These are phyloP conservation scores for Macheiramphus alcinus DNA, from an alignment of 2,113 vertebrate species.

Conservation along the genomic window DNA sequence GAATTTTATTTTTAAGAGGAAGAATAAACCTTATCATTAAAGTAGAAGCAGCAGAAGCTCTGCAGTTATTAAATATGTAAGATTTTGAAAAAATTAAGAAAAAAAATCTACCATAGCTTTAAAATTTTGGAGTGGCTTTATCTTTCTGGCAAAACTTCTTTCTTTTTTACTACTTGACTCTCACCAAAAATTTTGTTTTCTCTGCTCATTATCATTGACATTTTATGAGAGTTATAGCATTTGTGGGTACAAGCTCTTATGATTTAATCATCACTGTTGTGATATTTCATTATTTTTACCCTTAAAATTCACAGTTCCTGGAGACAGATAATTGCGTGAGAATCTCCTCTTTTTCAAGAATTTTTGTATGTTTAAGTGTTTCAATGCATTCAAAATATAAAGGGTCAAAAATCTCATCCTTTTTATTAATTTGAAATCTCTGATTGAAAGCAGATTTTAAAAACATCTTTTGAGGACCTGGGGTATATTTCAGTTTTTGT, in stretches of 20 bases:
- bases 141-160: background rate
- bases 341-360: background rate
- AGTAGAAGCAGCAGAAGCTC: background rate
- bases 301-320: background rate
- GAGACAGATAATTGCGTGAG: background rate
- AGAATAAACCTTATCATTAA: constrained; percentile 47
- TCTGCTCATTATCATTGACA: background rate
- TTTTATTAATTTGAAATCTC: background rate
- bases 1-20: constrained; percentile 44
- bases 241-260: background rate
- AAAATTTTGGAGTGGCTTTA: background rate
- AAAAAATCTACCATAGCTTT: background rate
- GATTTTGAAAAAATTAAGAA: background rate
- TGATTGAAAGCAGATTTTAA: background rate
- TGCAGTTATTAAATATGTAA: background rate
- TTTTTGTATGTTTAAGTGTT: background rate
- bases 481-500: background rate
- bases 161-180: background rate
- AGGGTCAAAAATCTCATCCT: background rate
- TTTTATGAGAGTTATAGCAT: background rate
- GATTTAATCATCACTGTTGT: background rate
- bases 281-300: background rate
- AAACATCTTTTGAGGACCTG: background rate
- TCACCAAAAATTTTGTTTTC: background rate
- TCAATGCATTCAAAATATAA: background rate